phyloP scores from a whole-genome alignment of 2,113 vertebrate species.

The Rhagologus leucostigma region DNA sequence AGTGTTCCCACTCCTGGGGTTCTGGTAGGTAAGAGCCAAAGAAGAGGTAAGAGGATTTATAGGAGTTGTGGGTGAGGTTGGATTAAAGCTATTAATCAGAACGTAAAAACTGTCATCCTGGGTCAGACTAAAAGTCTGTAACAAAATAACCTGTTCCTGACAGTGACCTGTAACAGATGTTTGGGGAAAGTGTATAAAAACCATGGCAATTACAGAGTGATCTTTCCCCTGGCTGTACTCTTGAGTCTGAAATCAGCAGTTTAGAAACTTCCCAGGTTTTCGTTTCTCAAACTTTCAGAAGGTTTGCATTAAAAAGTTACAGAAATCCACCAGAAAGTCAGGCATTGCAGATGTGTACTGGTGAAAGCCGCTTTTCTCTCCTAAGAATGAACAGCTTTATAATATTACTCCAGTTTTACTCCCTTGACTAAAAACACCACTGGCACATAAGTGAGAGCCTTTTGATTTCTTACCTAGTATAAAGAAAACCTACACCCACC shows the following conservation, averaged over 20 bases:
- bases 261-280: neutral
- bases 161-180: conserved; percentile 44
- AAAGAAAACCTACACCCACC: no score
- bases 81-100: conserved; percentile 32
- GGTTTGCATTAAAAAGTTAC: neutral
- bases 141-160: conserved; percentile 36
- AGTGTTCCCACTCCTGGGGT: neutral
- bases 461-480: no score
- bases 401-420: neutral
- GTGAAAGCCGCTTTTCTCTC: neutral
- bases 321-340: neutral
- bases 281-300: neutral
- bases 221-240: conserved; percentile 9
- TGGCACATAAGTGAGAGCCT: neutral
- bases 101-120: conserved; percentile 19
- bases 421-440: neutral
- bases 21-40: neutral
- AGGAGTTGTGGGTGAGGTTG: neutral
- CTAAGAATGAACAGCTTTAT: neutral
- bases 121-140: conserved; percentile 18
- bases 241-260: neutral
- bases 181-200: conserved; percentile 2
- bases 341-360: neutral
- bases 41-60: neutral
- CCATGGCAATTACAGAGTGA: neutral